Conservation (phyloP, 2,797 vertebrate species). For the Chelon auratus region DNA sequence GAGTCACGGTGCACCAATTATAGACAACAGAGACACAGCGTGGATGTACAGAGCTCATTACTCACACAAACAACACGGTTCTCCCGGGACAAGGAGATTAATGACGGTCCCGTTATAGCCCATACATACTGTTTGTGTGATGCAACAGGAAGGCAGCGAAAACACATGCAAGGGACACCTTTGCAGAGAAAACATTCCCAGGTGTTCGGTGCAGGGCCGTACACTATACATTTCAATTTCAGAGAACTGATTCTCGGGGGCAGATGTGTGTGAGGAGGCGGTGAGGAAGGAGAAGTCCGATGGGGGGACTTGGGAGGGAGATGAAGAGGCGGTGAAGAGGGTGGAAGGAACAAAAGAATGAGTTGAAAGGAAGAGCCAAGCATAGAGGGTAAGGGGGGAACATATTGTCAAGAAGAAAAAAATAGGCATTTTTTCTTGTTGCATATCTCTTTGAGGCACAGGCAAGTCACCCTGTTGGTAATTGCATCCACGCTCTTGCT, state of each 20-base stretch:
- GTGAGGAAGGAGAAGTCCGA: constrained; percentile 4
- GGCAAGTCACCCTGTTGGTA: constrained; percentile 46
- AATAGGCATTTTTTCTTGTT: constrained; percentile 27
- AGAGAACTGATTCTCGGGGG: constrained; percentile 47
- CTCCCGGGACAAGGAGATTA: constrained; percentile 70
- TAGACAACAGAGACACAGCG: constrained; percentile 69
- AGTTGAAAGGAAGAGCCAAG: constrained; percentile 45
- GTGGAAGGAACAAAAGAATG: constrained; percentile 55
- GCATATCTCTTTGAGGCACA: constrained; percentile 43
- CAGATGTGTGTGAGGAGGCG: not conserved
- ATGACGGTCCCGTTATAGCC: constrained; percentile 64
- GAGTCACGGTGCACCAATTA: constrained; percentile 78
- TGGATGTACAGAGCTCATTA: constrained; percentile 76
- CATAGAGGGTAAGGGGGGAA: constrained; percentile 33
- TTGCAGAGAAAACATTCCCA: constrained; percentile 21
- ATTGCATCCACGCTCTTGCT: constrained; percentile 44
- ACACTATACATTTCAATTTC: constrained; percentile 54
- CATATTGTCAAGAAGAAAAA: constrained; percentile 29
- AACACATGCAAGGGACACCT: constrained; percentile 18
- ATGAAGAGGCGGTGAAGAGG: constrained; percentile 42
- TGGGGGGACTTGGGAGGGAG: constrained; percentile 22
- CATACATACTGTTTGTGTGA: constrained; percentile 39
- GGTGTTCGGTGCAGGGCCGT: constrained; percentile 20
- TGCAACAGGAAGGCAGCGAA: constrained; percentile 24
- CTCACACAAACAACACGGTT: constrained; percentile 70